phyloP scores from a whole-genome alignment of 2,888 invertebrate genomes.

The Epistrophe eligans region DNA sequence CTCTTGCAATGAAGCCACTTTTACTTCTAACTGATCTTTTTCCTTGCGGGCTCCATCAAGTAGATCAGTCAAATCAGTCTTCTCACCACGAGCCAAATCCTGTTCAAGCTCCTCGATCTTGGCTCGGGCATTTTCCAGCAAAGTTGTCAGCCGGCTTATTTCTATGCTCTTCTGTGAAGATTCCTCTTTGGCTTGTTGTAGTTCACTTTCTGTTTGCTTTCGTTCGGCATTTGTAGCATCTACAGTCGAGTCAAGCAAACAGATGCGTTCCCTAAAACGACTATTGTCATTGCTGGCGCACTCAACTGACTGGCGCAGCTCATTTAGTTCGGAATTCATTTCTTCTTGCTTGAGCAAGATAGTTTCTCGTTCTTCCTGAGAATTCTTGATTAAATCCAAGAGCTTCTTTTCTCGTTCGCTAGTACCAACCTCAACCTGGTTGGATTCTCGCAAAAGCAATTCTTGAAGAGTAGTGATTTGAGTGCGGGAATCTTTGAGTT shows the following conservation, averaged over 20 bases:
- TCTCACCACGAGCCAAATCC: slow-evolving; percentile 88
- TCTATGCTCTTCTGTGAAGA: slow-evolving; percentile 91
- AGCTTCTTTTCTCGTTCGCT: slow-evolving; percentile 92
- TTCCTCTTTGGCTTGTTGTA: slow-evolving; percentile 89
- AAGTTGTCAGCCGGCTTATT: slow-evolving; percentile 89
- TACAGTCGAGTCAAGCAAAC: slow-evolving; percentile 89
- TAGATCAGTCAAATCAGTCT: slow-evolving; percentile 89
- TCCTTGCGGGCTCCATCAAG: slow-evolving; percentile 88
- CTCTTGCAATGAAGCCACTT: slow-evolving; percentile 88
- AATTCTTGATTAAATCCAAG: slow-evolving; percentile 92
- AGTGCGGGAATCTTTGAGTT: slow-evolving; percentile 93
- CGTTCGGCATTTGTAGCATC: slow-evolving; percentile 91
- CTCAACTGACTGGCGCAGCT: slow-evolving; percentile 86
- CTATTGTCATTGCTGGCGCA: slow-evolving; percentile 87
- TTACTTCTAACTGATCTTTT: slow-evolving; percentile 89
- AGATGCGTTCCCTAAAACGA: slow-evolving; percentile 88
- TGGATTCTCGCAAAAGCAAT: slow-evolving; percentile 89
- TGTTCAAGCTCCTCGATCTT: slow-evolving; percentile 91
- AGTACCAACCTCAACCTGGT: slow-evolving; percentile 88
- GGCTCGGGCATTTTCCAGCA: slow-evolving; percentile 93
- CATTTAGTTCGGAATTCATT: slow-evolving; percentile 88
- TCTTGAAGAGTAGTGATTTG: slow-evolving; percentile 93
- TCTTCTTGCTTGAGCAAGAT: slow-evolving; percentile 91
- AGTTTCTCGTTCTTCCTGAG: slow-evolving; percentile 91
- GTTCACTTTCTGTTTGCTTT: slow-evolving; percentile 89